A percentile compares a stretch with the other conserved stretches of the same genome.
Evolutionary conservation across 1,140 invertebrate genomes (phyloP).

Genomic region (Orussus abietinus): DNA sequence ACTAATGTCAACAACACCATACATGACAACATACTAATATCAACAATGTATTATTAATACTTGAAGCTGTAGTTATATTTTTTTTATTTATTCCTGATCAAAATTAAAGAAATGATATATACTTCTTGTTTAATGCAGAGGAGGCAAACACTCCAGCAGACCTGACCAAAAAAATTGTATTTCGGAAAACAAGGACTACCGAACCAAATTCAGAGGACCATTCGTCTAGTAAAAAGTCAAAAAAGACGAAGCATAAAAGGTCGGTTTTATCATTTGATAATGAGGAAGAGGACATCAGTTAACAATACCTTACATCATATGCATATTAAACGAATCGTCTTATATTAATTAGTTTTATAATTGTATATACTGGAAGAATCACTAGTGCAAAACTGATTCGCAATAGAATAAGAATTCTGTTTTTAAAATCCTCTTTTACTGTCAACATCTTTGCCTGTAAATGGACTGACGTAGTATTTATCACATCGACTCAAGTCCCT

Average conservation of each 20-base stretch:
- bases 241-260: constrained; percentile 44
- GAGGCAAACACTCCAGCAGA: constrained; percentile 54
- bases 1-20: no score
- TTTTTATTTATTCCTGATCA: no score
- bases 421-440: no score
- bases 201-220: constrained; percentile 15
- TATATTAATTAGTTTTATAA: no score
- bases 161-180: constrained; percentile 55
- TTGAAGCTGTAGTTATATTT: not conserved
- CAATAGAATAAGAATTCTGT: no score
- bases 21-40: no score
- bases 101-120: constrained; percentile 10
- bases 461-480: no score
- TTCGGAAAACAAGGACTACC: constrained; percentile 46
- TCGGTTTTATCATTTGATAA: constrained; percentile 53
- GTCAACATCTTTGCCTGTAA: no score
- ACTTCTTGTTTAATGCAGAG: constrained; percentile 45
- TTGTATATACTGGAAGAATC: not conserved
- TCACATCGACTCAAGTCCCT: no score
- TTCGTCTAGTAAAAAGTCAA: constrained; percentile 36
- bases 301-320: constrained; percentile 8
- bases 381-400: no score
- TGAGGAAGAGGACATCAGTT: constrained; percentile 50
- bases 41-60: constrained; percentile 4
- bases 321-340: not conserved